Conservation (phyloP, 2,113 vertebrate species). For the Cygnus buccinator region DNA sequence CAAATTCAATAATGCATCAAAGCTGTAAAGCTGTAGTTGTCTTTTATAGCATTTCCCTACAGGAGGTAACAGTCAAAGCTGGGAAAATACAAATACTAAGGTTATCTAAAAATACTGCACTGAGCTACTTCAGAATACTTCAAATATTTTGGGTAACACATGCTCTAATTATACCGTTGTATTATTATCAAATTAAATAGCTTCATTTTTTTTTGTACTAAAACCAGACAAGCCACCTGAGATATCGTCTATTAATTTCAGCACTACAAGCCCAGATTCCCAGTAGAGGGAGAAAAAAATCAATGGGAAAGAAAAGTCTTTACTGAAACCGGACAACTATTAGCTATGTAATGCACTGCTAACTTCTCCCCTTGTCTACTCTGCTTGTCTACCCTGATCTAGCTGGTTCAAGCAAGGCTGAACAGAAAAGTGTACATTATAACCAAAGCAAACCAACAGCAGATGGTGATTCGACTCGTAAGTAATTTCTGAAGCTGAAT, state of each 20-base stretch:
- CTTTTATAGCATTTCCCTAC: neutral
- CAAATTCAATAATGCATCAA: neutral
- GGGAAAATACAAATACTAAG: constrained; percentile 36
- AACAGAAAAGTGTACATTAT: neutral
- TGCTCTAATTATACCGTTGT: constrained; percentile 44
- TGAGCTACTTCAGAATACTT: constrained; percentile 52
- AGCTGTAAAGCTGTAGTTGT: neutral
- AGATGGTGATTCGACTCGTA: neutral
- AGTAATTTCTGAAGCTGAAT: neutral
- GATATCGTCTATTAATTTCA: constrained; percentile 31
- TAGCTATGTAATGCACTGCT: neutral
- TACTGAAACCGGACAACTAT: neutral
- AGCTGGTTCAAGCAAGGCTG: neutral
- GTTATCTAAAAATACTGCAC: constrained; percentile 54
- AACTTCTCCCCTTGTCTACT: neutral
- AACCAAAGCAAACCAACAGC: neutral
- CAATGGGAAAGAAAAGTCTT: neutral
- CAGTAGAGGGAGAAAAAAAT: neutral
- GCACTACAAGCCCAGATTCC: constrained; percentile 7
- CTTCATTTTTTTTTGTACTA: neutral
- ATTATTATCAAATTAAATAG: constrained; percentile 45
- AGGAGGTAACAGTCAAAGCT: neutral
- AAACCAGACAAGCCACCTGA: constrained; percentile 40
- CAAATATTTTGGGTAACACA: constrained; percentile 30
- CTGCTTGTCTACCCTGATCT: neutral